Base-by-base conservation (phyloP, 2,888 invertebrate genomes). In the Pedicia rivosa region DNA sequence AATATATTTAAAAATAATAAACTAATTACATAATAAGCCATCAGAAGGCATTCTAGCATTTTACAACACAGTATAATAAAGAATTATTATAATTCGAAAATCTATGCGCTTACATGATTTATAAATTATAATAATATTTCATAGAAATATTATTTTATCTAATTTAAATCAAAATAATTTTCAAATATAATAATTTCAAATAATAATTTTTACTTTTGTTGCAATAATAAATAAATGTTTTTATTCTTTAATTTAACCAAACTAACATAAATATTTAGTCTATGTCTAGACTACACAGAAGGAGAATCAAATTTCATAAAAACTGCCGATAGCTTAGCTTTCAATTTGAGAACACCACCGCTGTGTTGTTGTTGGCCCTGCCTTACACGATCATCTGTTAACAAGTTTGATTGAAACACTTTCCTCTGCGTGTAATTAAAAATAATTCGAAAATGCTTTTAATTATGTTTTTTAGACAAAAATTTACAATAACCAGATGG, bases 221-320 rank as follows among this genome's bases (percentile, higher is more conserved):
- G n/a, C n/a, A n/a, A n/a, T n/a, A n/a, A n/a, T n/a, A n/a, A 44
- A 45, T 53, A 52, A 52, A 54, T 53, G 53, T 56, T 50, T 52
- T 48, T 46, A 52, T 51, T 51, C 51, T 51, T 51, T 41, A 40
- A 14, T 36, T 10, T 35, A 20, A 6, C 20, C 8, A 20, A 20
- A 20, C 5, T 20, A 6, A 24, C n/a, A 3, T 5, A 24, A 10
- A 24, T 36, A 49, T 47, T 28, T 34, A 29, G 30, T 3, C 43
- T 58, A 33, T 59, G 62, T 46, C 57, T 57, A 39, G 55, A 51
- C 40, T 64, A 62, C 49, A 48, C 55, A 43, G 55, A 51, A 37
- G 45, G 39, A 39, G 46, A 62, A 54, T 42, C 46, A 48, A 43
- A 48, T 46, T 60, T 54, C 49, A 48, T 63, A 39, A 62, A 62